Base-by-base conservation (phyloP, 2,113 vertebrate species). In the Indicator maculatus region DNA sequence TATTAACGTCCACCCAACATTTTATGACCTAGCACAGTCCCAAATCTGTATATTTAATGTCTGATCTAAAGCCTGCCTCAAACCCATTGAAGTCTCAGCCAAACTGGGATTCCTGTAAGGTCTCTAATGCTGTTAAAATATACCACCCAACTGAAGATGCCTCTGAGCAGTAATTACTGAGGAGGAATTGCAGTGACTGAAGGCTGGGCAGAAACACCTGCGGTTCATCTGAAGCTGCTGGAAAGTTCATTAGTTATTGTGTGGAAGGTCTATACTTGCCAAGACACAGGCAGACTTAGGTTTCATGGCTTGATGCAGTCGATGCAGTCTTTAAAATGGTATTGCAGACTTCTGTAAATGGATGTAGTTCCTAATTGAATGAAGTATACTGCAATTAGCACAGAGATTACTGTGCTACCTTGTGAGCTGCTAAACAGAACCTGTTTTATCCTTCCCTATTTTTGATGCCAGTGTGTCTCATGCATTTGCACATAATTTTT, bases 11-110 rank as follows among this genome's bases (percentile, higher is more conserved):
- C 16, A 75, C 65, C 38, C 41, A 67, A 60, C 28, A 36, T 64
- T 89, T 91, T 73, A 60, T 76, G 47, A 67, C 60, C 56, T 89
- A 83, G 71, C 67, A 39, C 21, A 28, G 67, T 67, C n/a, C 82
- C 56, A 88, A 67, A 74, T 81, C 36, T 93, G 20, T 80, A 16
- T 65, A 56, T 77, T 92, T 92, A 80, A 47, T 59, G 41, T 20
- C 84, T 89, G 74, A 85, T 93, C 61, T 90, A 89, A 89, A 79
- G 66, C 17, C 63, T 90, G 21, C 59, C 59, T 94, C 78, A 91
- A 91, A 89, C 33, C 18, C 28, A 2, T 31, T 28, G 12, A 59
- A 47, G 13, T 45, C 86, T 91, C 63, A 0, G 0, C 41, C 33
- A 71, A 59, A 30, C 2, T 70, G 52, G 27, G 55, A 45, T 87